Base-by-base conservation (phyloP, 2,888 invertebrate species). In the Orthosia incerta region DNA sequence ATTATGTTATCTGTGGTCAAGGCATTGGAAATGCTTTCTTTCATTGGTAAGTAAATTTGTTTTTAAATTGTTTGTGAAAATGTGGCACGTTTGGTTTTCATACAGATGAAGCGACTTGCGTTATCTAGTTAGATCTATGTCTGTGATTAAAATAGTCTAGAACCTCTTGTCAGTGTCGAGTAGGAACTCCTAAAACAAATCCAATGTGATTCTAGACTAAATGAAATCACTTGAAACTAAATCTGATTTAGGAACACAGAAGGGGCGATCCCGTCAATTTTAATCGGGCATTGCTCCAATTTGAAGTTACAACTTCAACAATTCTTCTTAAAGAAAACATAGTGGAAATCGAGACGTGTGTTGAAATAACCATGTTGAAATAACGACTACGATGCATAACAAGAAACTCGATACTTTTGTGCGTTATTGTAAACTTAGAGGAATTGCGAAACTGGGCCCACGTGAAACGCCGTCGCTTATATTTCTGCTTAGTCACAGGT, bases 291-390 rank as follows among this genome's bases (percentile, higher is more conserved):
- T 45, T 45, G 46, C 48, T 79, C 70, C 61, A 70, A 77, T 69
- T 61, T 26, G 13, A 12, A 60, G 31, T 56, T 12, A n/a, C 46
- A 51, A 13, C 46, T 31, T n/a, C 55, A 18, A 74, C 26, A n/a
- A 45, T 50, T 65, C 12, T 16, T 16, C 15, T 9, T 18, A 64
- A 77, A 23, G 31, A 65, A 72, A 71, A 70, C 50, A 78, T 4
- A 56, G 50, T n/a, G 64, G n/a, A 57, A 61, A 68, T 53, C 16
- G 18, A 53, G 26, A 26, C 48, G n/a, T 60, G 15, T 82, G 26
- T 60, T 64, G 83, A 45, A 71, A 82, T 60, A 63, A 63, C 60
- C 55, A 56, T 26, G n/a, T 76, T 67, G 81, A 74, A 67, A 61
- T 64, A 61, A 61, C 53, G 48, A 45, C 20, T 16, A 13, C 53